Percentiles rank a stretch among this genome's conserved stretches.
Evolutionary conservation across 2,797 vertebrate species (phyloP).

Genomic region (Aplochiton taeniatus): DNA sequence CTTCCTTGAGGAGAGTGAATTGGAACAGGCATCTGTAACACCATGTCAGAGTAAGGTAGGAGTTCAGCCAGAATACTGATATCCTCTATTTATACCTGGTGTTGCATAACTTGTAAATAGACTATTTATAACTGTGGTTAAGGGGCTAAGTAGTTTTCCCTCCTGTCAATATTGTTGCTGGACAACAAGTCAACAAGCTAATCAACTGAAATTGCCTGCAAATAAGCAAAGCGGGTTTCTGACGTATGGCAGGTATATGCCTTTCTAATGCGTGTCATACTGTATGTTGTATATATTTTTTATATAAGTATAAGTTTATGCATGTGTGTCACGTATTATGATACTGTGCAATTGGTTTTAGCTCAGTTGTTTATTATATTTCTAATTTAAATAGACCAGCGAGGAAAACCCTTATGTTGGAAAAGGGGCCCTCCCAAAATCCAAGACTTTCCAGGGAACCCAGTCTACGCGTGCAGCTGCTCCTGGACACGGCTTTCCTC

Average conservation of each 20-base stretch:
- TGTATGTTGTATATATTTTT: no score
- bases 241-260: no score
- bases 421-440: conserved; percentile 64
- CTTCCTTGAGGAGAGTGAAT: conserved; percentile 42
- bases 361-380: neutral
- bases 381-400: conserved; percentile 68
- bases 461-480: conserved; percentile 76
- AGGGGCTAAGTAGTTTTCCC: neutral
- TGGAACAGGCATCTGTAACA: conserved; percentile 56
- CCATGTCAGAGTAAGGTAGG: conserved; percentile 63
- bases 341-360: neutral
- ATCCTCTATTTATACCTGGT: neutral
- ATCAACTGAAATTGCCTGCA: no score
- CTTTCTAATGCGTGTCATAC: no score
- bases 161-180: no score
- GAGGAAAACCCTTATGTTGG: conserved; percentile 82
- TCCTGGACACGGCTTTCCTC: conserved; percentile 87
- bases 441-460: conserved; percentile 71
- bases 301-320: neutral
- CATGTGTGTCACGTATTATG: neutral
- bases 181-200: no score
- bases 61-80: neutral
- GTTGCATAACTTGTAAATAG: neutral
- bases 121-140: neutral
- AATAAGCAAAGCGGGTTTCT: no score